Conservation (phyloP, 2,113 vertebrate species). For the Empidonax alnorum region DNA sequence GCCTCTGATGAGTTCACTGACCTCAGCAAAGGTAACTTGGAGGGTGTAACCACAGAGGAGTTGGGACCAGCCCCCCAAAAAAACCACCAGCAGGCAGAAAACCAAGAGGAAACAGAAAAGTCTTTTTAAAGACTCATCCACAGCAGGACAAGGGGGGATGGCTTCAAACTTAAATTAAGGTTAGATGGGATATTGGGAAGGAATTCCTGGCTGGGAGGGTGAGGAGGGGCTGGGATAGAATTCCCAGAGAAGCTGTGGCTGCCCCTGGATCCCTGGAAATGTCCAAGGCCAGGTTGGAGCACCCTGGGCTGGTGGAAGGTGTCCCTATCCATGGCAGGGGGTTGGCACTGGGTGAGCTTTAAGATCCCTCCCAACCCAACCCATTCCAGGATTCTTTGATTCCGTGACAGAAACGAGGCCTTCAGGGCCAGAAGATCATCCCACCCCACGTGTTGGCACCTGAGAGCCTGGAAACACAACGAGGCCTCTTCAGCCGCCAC, state of each 20-base stretch:
- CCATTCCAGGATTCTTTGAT: background rate
- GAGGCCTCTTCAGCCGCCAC: background rate
- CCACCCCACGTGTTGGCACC: background rate
- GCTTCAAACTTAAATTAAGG: background rate
- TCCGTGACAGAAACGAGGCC: background rate
- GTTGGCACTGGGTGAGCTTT: background rate
- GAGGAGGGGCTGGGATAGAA: background rate
- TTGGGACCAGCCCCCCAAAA: background rate
- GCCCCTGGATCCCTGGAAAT: background rate
- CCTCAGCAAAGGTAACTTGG: background rate
- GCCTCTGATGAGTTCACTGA: background rate
- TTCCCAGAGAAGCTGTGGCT: background rate
- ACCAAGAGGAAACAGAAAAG: background rate
- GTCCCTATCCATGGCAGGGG: background rate
- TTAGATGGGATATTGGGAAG: background rate
- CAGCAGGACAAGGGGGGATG: background rate
- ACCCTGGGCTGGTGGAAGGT: background rate
- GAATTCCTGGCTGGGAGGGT: background rate
- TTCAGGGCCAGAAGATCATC: background rate
- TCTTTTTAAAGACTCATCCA: background rate
- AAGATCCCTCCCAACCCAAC: background rate
- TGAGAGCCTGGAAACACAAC: background rate
- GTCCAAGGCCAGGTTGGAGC: background rate
- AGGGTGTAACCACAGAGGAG: background rate
- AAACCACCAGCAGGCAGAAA: background rate